Evolutionary conservation across 2,797 vertebrate species (phyloP), one percentile per base, ranked within the genome.

Genomic region (Microctenopoma stevenorrisi): DNA sequence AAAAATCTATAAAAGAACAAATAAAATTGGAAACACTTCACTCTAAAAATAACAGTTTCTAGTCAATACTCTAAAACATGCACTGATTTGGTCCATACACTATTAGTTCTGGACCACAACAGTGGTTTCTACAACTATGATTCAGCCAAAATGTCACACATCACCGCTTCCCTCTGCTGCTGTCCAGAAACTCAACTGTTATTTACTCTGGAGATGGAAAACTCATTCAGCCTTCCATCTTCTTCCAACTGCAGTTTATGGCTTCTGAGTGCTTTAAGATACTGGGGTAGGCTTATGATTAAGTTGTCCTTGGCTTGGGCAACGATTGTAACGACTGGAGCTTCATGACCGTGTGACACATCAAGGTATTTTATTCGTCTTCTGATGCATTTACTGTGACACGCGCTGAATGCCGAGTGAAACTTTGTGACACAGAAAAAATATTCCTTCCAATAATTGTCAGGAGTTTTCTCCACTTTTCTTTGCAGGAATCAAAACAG

Each of bases 231-330:
- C 35, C 18, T 43, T 59, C 42, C n/a, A 4, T 25, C 43, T 68
- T 50, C 10, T 46, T 40, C 56, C 7, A 35, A 33, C 52, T 59
- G 18, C 57, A 56, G 48, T 72, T 68, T 47, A 67, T 16, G 43
- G 43, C 55, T n/a, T n/a, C 35, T 3, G 46, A 69, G 48, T 43
- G 50, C 64, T 74, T 35, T 68, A 38, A 65, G 63, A 60, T 50
- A 38, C 42, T 28, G 47, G 22, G 37, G 33, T 38, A 28, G 51
- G 55, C 56, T 72, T 66, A 76, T 46, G 62, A 69, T 62, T 43
- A 75, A 61, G 64, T 40, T 48, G 74, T 69, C 67, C 67, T 81
- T 74, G 71, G 70, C 62, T 67, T n/a, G 18, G 52, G 44, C 18
- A 8, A 35, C 48, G 46, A 71, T 58, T 70, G 50, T 65, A 72